These are phyloP conservation scores for Melieria omissa DNA, from an alignment of 2,888 invertebrate species.

Conservation along the genomic window DNA sequence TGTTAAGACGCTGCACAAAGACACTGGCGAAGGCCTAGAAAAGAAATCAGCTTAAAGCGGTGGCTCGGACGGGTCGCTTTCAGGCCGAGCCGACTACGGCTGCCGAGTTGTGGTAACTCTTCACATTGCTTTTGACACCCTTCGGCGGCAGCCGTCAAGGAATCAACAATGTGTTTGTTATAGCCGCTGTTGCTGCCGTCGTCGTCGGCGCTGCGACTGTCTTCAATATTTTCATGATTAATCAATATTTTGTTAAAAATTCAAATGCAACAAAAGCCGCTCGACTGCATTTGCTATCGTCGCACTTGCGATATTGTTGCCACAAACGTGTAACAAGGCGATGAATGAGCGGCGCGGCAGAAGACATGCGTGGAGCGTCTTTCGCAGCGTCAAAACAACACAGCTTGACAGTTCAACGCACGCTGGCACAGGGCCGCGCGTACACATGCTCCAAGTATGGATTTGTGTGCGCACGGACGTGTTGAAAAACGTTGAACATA, in stretches of 20 bases:
- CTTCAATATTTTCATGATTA: slow-evolving; percentile 49
- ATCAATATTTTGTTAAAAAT: slow-evolving; percentile 57
- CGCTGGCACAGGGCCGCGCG: slow-evolving; percentile 51
- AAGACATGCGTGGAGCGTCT: not conserved
- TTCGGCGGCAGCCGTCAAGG: slow-evolving; percentile 33
- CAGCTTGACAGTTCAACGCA: slow-evolving; percentile 57
- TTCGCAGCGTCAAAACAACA: slow-evolving; percentile 15
- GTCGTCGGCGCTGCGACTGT: slow-evolving; percentile 43
- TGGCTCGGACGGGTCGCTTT: slow-evolving; percentile 11
- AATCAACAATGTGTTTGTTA: too few relatives aligned
- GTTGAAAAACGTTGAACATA: slow-evolving; percentile 54
- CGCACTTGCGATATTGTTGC: too few relatives aligned
- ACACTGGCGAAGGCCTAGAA: slow-evolving; percentile 45
- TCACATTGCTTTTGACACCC: slow-evolving; percentile 44
- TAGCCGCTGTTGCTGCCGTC: slow-evolving; percentile 43
- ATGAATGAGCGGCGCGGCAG: not conserved
- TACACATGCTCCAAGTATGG: not conserved
- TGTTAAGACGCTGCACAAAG: slow-evolving; percentile 29
- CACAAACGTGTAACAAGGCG: not conserved
- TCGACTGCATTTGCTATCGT: not conserved
- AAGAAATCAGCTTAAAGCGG: slow-evolving; percentile 27
- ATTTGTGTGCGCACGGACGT: slow-evolving; percentile 39
- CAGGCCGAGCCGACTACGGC: not conserved
- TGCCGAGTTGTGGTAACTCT: too few relatives aligned
- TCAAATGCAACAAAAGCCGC: slow-evolving; percentile 51